A percentile compares a stretch with the other conserved stretches of the same genome.
phyloP scores from a whole-genome alignment of 2,888 invertebrate genomes.

The Cartodere bifasciata region DNA sequence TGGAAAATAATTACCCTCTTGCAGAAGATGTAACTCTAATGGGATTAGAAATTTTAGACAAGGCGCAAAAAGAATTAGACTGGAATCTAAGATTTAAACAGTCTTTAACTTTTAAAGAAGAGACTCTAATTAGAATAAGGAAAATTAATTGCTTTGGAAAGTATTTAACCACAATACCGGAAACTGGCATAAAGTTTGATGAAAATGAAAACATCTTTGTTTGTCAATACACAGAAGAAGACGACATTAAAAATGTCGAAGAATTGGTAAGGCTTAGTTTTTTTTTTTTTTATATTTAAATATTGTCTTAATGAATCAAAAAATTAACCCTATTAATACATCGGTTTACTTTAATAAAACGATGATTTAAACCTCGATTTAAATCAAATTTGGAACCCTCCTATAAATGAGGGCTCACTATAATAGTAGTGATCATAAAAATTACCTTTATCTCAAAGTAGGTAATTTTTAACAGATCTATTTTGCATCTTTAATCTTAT shows the following conservation, averaged over 20 bases:
- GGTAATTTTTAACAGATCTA: too few species aligned
- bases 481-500: too few species aligned
- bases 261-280: slow-evolving; percentile 17
- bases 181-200: slow-evolving; percentile 55
- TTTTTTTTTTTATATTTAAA: too few species aligned
- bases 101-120: slow-evolving; percentile 51
- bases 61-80: slow-evolving; percentile 53
- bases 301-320: too few species aligned
- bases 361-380: too few species aligned
- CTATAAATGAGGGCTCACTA: too few species aligned
- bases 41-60: slow-evolving; percentile 54
- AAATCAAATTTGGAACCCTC: too few species aligned
- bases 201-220: slow-evolving; percentile 30
- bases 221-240: slow-evolving; percentile 21
- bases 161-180: slow-evolving; percentile 48
- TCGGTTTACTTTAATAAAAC: too few species aligned
- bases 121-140: slow-evolving; percentile 59
- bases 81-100: slow-evolving; percentile 53
- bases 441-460: too few species aligned
- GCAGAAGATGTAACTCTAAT: slow-evolving; percentile 65
- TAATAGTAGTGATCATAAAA: too few species aligned
- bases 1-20: slow-evolving; percentile 51
- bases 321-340: too few species aligned
- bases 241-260: slow-evolving; percentile 12
- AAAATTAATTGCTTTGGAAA: slow-evolving; percentile 73